A percentile compares a stretch with the other conserved stretches of the same genome.
Conservation (phyloP, 1,140 invertebrate species). For the Lutraria rhynchaena region DNA sequence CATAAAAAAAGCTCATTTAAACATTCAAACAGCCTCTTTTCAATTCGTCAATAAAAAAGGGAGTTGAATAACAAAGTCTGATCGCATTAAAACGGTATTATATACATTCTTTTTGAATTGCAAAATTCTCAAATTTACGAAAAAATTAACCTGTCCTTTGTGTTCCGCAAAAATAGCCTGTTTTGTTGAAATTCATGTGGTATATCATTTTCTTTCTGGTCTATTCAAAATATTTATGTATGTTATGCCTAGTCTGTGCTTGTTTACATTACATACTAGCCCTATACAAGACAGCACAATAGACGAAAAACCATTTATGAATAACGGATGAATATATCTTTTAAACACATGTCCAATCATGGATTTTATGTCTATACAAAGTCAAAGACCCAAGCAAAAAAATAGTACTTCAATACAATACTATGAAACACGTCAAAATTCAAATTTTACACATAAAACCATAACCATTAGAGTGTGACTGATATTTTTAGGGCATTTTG, state of each 20-base stretch:
- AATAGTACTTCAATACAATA: slow-evolving; percentile 20
- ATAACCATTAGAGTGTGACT: not conserved
- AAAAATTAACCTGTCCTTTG: slow-evolving; percentile 33
- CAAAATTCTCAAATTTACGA: slow-evolving; percentile 41
- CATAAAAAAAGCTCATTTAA: too few relatives aligned
- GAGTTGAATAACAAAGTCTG: not conserved
- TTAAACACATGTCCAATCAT: slow-evolving; percentile 42
- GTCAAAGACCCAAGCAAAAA: slow-evolving; percentile 30
- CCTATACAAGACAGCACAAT: slow-evolving; percentile 40
- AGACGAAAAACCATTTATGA: slow-evolving; percentile 55
- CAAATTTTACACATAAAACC: slow-evolving; percentile 33
- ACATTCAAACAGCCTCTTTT: not conserved
- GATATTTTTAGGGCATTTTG: slow-evolving; percentile 23
- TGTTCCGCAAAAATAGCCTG: not conserved
- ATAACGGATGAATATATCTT: slow-evolving; percentile 47
- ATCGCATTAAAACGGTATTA: too few relatives aligned
- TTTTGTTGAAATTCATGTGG: slow-evolving; percentile 51
- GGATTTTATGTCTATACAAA: slow-evolving; percentile 5
- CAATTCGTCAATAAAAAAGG: not conserved
- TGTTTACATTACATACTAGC: slow-evolving; percentile 48
- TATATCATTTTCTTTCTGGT: slow-evolving; percentile 40
- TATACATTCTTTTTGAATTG: slow-evolving; percentile 32
- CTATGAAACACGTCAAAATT: slow-evolving; percentile 30
- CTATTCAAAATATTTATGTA: slow-evolving; percentile 60
- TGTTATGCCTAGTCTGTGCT: slow-evolving; percentile 6